A percentile compares a stretch with the other conserved stretches of the same genome.
Conservation (phyloP, 1,140 invertebrate species). For the Drosophila repletoides region DNA sequence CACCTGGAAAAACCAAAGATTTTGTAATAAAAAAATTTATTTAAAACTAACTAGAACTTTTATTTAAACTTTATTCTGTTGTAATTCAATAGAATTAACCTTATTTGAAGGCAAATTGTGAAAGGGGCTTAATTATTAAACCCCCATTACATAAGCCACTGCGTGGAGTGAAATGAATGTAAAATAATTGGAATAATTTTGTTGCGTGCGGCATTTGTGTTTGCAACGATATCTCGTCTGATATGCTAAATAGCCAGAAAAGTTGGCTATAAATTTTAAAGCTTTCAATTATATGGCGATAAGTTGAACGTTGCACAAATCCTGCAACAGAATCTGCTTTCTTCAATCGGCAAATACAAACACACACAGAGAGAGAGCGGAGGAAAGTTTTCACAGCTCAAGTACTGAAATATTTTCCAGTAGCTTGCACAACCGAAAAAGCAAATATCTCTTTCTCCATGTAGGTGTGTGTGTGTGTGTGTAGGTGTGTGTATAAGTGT, state of each 20-base stretch:
- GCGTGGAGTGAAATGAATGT: too few species aligned
- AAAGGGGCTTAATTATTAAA: too few species aligned
- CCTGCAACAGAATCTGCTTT: conserved; percentile 13
- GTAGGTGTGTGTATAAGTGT: conserved; percentile 2
- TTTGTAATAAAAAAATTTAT: too few species aligned
- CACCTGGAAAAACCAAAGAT: too few species aligned
- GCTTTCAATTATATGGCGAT: conserved; percentile 72
- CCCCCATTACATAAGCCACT: too few species aligned
- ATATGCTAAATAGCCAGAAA: conserved; percentile 46
- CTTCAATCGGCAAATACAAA: conserved; percentile 22
- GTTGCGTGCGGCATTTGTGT: conserved; percentile 12
- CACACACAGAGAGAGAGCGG: neutral
- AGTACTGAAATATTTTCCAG: conserved; percentile 52
- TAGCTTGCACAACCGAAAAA: conserved; percentile 46
- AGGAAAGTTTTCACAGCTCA: conserved; percentile 36
- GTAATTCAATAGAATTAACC: too few species aligned
- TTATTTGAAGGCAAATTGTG: neutral
- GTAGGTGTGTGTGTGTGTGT: neutral
- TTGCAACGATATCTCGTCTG: neutral
- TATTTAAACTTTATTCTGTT: too few species aligned
- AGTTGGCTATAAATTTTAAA: conserved; percentile 69
- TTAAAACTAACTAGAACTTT: too few species aligned
- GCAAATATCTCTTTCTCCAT: neutral
- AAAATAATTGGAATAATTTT: conserved; percentile 33
- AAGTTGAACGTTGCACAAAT: conserved; percentile 59